Percentiles rank a stretch among this genome's conserved stretches.
These are phyloP conservation scores for Leptothorax acervorum DNA, from an alignment of 2,888 invertebrate genomes.

Conservation along the genomic window DNA sequence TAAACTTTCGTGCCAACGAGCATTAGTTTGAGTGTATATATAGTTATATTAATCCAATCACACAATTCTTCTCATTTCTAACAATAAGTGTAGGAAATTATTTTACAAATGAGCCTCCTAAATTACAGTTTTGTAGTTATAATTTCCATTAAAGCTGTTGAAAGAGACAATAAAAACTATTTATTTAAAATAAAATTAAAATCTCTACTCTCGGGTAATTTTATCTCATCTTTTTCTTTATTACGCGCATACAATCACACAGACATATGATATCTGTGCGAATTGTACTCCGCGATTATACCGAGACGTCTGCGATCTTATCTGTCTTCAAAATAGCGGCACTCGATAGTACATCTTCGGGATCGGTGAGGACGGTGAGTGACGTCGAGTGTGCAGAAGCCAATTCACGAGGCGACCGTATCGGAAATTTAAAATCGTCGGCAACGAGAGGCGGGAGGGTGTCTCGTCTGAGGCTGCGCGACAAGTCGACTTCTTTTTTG, in stretches of 20 bases:
- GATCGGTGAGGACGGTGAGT: constrained; percentile 37
- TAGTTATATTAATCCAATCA: neutral
- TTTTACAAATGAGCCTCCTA: neutral
- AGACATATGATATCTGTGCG: neutral
- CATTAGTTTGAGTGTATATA: neutral
- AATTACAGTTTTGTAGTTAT: neutral
- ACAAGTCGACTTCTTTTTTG: constrained; percentile 77
- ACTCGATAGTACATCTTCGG: neutral
- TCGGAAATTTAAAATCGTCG: constrained; percentile 71
- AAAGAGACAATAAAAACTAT: neutral
- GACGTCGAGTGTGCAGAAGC: constrained; percentile 53
- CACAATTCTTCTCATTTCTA: neutral
- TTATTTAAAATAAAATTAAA: neutral
- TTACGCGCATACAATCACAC: neutral
- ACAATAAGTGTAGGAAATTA: neutral
- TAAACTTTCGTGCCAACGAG: neutral
- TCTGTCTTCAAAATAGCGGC: constrained; percentile 9
- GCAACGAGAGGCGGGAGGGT: constrained; percentile 58
- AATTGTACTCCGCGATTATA: neutral
- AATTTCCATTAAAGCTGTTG: neutral
- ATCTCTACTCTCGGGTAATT: neutral
- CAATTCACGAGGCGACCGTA: constrained; percentile 54
- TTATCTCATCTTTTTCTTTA: neutral
- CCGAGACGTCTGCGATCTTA: constrained; percentile 8
- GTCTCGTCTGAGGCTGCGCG: constrained; percentile 64